Percentiles rank a stretch among this genome's conserved stretches.
Evolutionary conservation across 2,797 vertebrate genomes (phyloP).

Genomic region (Epinephelus awoara): DNA sequence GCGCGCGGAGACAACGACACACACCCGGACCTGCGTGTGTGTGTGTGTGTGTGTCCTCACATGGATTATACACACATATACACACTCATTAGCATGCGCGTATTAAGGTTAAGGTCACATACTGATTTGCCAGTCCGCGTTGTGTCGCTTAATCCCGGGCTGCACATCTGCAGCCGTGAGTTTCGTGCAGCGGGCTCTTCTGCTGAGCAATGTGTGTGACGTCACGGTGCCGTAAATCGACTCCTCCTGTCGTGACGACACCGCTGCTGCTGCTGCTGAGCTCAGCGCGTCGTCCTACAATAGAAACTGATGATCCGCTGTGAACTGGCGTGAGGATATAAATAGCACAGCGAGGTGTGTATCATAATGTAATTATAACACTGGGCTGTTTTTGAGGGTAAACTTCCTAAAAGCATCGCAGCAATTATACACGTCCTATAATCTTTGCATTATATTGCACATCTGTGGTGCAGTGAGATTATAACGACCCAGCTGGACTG

Average conservation of each 20-base stretch:
- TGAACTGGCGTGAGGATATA: background rate
- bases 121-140: constrained; percentile 69
- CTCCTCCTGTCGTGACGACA: constrained; percentile 50
- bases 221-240: constrained; percentile 50
- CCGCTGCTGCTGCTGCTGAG: constrained; percentile 11
- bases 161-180: constrained; percentile 64
- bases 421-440: background rate
- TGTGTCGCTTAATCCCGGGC: constrained; percentile 59
- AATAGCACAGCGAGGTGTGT: too few relatives aligned
- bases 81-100: constrained; percentile 29
- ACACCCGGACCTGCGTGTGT: background rate
- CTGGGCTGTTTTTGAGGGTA: too few relatives aligned
- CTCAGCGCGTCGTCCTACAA: constrained; percentile 28
- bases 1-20: constrained; percentile 4
- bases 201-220: constrained; percentile 71
- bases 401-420: background rate
- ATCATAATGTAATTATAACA: too few relatives aligned
- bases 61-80: constrained; percentile 1
- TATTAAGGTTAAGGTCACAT: constrained; percentile 45
- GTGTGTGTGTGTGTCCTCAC: background rate
- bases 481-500: background rate
- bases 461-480: too few relatives aligned
- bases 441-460: background rate
- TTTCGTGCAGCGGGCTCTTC: constrained; percentile 45
- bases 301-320: background rate